Evolutionary conservation across 2,113 vertebrate genomes (phyloP).

Genomic region (Delphinapterus leucas): DNA sequence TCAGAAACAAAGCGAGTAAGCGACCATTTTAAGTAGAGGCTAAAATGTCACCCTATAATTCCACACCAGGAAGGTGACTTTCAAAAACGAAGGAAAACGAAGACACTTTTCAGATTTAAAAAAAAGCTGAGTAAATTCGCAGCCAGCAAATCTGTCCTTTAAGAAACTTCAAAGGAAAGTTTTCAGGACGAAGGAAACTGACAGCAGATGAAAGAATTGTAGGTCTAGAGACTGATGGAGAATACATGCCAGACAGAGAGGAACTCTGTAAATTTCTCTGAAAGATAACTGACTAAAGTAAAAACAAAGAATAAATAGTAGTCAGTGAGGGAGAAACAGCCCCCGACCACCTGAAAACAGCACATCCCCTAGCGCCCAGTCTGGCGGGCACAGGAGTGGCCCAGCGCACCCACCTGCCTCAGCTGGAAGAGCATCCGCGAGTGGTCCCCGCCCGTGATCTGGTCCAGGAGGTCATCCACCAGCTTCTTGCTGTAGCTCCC

Average conservation of each 20-base stretch:
- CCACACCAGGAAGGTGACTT: rapidly evolving
- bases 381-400: not conserved
- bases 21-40: rapidly evolving
- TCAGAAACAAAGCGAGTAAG: not conserved
- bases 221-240: not conserved
- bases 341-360: rapidly evolving
- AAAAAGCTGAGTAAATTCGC: not conserved
- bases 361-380: not conserved
- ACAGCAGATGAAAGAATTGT: not conserved
- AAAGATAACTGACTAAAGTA: not conserved
- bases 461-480: slow-evolving; percentile 95
- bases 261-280: rapidly evolving
- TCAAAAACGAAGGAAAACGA: not conserved
- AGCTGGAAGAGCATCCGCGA: slow-evolving; percentile 91
- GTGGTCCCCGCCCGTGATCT: slow-evolving; percentile 95
- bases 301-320: not conserved
- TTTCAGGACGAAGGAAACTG: rapidly evolving
- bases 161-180: rapidly evolving
- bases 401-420: slow-evolving; percentile 84
- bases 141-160: not conserved
- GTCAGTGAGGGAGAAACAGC: rapidly evolving
- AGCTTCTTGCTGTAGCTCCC: slow-evolving; percentile 90
- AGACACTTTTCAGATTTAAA: not conserved
- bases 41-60: rapidly evolving
- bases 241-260: rapidly evolving